Conservation (phyloP, 2,888 invertebrate genomes). For the Athrips mouffetella region DNA sequence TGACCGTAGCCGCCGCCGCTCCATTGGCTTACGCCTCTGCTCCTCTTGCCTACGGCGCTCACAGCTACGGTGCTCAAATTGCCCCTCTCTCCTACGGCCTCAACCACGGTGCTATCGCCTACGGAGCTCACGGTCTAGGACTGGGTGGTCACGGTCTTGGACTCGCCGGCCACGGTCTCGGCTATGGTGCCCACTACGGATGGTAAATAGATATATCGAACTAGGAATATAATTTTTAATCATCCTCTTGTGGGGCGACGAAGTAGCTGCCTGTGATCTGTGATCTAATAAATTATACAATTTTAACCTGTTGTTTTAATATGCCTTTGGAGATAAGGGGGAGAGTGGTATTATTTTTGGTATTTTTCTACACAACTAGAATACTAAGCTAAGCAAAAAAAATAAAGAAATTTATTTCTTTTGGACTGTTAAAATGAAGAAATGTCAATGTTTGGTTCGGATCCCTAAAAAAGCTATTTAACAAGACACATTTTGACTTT, state of each 20-base stretch:
- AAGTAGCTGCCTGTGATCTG: constrained; percentile 7
- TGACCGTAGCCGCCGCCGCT: background rate
- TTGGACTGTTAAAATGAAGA: no score
- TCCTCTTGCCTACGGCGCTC: background rate
- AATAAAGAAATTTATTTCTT: no score
- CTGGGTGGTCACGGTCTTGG: background rate
- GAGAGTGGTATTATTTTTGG: no score
- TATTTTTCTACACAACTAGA: no score
- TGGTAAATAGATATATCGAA: background rate
- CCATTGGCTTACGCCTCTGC: background rate
- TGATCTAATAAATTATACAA: background rate
- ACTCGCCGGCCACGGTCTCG: background rate
- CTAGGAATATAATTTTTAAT: background rate
- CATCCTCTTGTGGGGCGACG: background rate
- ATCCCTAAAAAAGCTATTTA: no score
- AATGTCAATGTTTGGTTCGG: no score
- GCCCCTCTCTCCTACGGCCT: background rate
- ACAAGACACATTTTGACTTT: no score
- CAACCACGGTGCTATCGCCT: background rate
- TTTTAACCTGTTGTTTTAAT: no score
- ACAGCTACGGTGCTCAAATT: background rate
- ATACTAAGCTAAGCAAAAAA: no score
- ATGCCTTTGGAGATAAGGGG: no score
- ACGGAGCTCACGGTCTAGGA: constrained; percentile 1
- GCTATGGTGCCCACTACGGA: background rate